Percentiles rank a stretch among this genome's conserved stretches.
Evolutionary conservation across 2,797 vertebrate genomes (phyloP).

Genomic region (Darevskia nairensis): DNA sequence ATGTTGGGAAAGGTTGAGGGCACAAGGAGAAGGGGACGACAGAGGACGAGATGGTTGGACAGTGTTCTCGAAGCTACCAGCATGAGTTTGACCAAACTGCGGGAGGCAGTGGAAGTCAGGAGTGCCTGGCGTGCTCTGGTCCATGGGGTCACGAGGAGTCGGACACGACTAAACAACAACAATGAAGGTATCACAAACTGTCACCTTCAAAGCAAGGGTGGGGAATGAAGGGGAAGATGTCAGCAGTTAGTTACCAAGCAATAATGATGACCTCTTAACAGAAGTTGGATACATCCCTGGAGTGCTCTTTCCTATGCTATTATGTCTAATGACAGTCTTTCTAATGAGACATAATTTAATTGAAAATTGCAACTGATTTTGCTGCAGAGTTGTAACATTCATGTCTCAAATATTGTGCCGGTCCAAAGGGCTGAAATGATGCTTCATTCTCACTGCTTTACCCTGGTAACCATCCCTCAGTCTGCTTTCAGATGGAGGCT

Average conservation of each 20-base stretch:
- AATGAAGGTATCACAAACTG: neutral
- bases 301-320: conserved; percentile 31
- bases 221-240: neutral
- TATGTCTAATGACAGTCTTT: conserved; percentile 49
- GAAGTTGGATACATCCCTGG: conserved; percentile 41
- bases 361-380: conserved; percentile 26
- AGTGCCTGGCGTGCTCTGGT: too few species aligned
- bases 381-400: conserved; percentile 10
- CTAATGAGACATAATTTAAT: conserved; percentile 36
- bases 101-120: too few species aligned
- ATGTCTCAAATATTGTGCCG: neutral
- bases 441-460: neutral
- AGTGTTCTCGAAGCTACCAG: too few species aligned
- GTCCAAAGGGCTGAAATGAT: conserved; percentile 9
- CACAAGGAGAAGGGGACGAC: too few species aligned
- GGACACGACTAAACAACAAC: too few species aligned
- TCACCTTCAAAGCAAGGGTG: neutral
- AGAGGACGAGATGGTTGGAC: too few species aligned
- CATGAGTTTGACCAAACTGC: too few species aligned
- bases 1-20: too few species aligned
- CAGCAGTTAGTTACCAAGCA: neutral
- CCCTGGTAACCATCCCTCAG: neutral
- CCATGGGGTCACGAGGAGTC: too few species aligned
- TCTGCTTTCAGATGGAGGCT: neutral
- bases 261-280: accelerated